Evolutionary conservation across 2,797 vertebrate genomes (phyloP).

Genomic region (Cuculus canorus): DNA sequence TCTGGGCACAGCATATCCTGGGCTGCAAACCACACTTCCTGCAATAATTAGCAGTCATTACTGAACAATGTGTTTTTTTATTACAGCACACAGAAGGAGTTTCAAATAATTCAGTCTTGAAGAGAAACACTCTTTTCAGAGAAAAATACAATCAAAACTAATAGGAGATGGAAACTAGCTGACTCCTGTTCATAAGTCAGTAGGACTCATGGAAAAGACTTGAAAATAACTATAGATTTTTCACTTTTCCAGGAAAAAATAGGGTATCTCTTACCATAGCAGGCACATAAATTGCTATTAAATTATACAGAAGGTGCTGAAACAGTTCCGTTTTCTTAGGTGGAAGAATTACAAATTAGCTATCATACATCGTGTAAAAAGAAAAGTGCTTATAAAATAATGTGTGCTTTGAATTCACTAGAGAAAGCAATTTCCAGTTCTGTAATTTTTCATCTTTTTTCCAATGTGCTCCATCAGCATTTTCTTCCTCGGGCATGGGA

Average conservation of each 20-base stretch:
- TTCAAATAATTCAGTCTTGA: not conserved
- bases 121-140: not conserved
- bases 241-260: not conserved
- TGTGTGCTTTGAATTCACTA: not conserved
- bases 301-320: not conserved
- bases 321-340: not conserved
- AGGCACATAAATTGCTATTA: not conserved
- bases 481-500: not conserved
- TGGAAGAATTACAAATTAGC: not conserved
- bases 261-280: not conserved
- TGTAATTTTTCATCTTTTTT: not conserved
- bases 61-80: not conserved
- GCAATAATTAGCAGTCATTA: not conserved
- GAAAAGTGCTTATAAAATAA: not conserved
- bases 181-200: not conserved
- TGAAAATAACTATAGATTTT: not conserved
- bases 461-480: not conserved
- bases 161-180: not conserved
- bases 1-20: too few species aligned
- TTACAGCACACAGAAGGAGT: not conserved
- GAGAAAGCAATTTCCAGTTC: not conserved
- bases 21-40: not conserved
- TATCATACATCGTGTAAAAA: not conserved
- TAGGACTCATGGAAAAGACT: not conserved
- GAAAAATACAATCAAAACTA: not conserved